Evolutionary conservation across 2,113 vertebrate species (phyloP).

Genomic region (Pitta sordida): DNA sequence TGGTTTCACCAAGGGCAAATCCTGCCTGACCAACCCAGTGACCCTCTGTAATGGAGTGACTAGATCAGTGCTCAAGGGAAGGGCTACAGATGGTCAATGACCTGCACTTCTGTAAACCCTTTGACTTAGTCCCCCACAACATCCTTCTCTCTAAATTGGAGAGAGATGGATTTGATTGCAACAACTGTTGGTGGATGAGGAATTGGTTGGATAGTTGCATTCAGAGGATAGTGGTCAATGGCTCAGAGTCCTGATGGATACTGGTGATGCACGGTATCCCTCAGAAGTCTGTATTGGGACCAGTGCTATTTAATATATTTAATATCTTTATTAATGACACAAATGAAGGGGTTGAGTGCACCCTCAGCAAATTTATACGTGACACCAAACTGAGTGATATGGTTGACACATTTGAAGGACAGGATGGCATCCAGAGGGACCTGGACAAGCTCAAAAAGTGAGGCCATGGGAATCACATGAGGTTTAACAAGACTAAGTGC

Average conservation of each 20-base stretch:
- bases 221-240: neutral
- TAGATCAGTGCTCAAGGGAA: neutral
- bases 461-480: neutral
- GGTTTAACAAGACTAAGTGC: neutral
- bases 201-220: neutral
- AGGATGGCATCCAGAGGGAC: neutral
- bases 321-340: neutral
- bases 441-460: neutral
- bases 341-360: rapidly evolving
- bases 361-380: neutral
- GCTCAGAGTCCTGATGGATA: neutral
- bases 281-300: neutral
- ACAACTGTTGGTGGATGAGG: neutral
- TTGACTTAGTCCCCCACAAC: neutral
- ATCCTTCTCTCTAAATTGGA: neutral
- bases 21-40: neutral
- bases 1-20: neutral
- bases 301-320: neutral
- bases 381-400: neutral
- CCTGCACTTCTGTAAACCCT: neutral
- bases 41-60: neutral
- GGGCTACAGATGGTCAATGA: neutral
- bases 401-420: neutral
- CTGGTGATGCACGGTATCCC: neutral
- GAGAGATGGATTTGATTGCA: neutral